Percentiles rank a stretch among this genome's conserved stretches.
Conservation (phyloP, 37 sponge, comb jelly and placozoan genomes). For the Ianthella basta region DNA sequence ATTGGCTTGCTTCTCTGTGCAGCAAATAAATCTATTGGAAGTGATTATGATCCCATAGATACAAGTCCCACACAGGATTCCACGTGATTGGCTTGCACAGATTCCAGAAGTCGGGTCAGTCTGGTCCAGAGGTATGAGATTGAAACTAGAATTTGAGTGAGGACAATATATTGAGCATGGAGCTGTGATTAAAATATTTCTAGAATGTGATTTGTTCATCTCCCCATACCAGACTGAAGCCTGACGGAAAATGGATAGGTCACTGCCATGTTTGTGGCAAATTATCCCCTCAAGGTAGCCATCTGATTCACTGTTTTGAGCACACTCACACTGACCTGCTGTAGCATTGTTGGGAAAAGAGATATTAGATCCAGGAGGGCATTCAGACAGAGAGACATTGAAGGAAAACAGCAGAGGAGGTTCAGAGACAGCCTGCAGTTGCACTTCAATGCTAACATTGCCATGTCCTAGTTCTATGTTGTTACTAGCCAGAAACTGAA, state of each 20-base stretch:
- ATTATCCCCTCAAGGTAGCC: neutral
- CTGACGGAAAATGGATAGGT: too few species aligned
- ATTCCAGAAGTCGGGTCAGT: too few species aligned
- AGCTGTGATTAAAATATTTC: too few species aligned
- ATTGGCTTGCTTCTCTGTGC: neutral
- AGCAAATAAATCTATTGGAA: neutral
- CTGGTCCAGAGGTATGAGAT: too few species aligned
- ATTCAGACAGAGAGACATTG: conserved; percentile 1
- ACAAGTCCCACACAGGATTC: conserved; percentile 10
- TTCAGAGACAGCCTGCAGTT: neutral
- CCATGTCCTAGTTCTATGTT: too few species aligned
- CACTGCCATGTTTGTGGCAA: neutral
- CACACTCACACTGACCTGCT: neutral
- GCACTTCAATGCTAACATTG: neutral
- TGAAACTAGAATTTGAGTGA: too few species aligned
- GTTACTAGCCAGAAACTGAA: neutral
- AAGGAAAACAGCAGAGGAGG: neutral
- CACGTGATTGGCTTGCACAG: neutral
- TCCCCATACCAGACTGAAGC: too few species aligned
- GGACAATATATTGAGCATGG: too few species aligned
- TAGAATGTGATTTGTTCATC: too few species aligned
- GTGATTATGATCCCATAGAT: neutral
- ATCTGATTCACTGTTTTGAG: neutral
- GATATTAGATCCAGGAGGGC: conserved; percentile 3
- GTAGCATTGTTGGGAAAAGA: neutral